Evolutionary conservation across 2,113 vertebrate species (phyloP).

Genomic region (Taxidea taxus): DNA sequence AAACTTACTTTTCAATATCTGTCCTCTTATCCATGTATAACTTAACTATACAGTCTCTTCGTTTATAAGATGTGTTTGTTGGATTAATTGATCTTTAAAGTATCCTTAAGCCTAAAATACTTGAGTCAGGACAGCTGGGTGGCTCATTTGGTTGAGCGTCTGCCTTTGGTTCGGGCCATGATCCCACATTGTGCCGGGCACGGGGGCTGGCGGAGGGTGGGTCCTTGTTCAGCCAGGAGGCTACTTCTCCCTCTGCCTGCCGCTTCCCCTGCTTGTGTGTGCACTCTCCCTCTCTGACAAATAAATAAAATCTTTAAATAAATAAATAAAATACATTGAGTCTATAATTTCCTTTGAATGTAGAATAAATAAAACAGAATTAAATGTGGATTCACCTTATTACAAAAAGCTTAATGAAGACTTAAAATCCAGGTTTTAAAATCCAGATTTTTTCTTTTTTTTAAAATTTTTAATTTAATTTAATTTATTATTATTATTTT

Average conservation of each 20-base stretch:
- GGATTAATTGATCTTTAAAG: neutral
- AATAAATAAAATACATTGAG: neutral
- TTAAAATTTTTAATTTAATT: no score
- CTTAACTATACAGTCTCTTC: neutral
- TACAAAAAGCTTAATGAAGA: neutral
- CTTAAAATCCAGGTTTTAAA: neutral
- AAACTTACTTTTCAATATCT: neutral
- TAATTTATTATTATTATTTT: no score
- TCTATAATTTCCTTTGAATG: neutral
- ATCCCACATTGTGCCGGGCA: no score
- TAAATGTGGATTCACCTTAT: neutral
- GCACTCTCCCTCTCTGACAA: no score
- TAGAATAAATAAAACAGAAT: neutral
- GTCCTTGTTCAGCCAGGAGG: no score
- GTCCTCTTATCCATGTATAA: neutral
- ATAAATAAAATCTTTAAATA: no score
- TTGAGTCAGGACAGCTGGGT: neutral
- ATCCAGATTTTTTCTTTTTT: neutral
- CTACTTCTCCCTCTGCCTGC: no score
- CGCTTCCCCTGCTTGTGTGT: no score
- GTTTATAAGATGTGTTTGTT: neutral
- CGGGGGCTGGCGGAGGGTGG: no score
- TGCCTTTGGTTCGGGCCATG: no score
- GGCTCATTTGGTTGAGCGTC: no score
- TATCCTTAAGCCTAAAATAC: neutral